phyloP scores from a whole-genome alignment of 2,888 invertebrate species.

The Aporophyla nigra region DNA sequence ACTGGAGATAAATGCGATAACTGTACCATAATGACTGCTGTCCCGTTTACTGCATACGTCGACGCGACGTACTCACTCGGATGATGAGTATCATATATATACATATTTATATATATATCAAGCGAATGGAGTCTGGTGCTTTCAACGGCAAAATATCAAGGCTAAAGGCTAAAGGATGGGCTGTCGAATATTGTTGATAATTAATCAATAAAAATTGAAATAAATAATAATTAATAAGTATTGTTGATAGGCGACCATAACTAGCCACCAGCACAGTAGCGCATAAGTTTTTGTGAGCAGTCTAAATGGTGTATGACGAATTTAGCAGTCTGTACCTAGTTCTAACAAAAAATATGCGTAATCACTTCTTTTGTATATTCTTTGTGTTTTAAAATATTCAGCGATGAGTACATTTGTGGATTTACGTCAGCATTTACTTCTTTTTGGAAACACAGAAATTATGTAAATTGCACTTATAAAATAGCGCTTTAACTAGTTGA shows the following conservation, averaged over 20 bases:
- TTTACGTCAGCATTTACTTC: conserved; percentile 31
- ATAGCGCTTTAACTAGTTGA: conserved; percentile 31
- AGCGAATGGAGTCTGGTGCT: background rate
- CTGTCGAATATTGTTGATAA: no score
- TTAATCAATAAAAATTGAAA: no score
- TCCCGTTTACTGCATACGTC: conserved; percentile 79
- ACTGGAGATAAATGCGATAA: conserved; percentile 83
- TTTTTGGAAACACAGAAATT: conserved; percentile 47
- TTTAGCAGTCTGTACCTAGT: no score
- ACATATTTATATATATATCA: conserved; percentile 33
- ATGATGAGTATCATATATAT: conserved; percentile 27
- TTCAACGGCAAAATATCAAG: conserved; percentile 44
- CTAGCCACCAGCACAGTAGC: no score
- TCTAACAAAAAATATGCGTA: conserved; percentile 35
- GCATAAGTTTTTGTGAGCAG: no score
- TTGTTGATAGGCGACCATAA: no score
- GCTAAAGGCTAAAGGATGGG: background rate
- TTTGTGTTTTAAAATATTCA: conserved; percentile 45
- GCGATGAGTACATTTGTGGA: conserved; percentile 19
- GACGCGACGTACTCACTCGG: conserved; percentile 17
- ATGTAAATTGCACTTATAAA: conserved; percentile 49
- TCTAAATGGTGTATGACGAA: no score
- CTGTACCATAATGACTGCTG: conserved; percentile 83
- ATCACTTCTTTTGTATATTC: conserved; percentile 12
- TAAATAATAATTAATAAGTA: no score